Conservation (phyloP, 1,140 invertebrate genomes). For the Caerostris extrusa region DNA sequence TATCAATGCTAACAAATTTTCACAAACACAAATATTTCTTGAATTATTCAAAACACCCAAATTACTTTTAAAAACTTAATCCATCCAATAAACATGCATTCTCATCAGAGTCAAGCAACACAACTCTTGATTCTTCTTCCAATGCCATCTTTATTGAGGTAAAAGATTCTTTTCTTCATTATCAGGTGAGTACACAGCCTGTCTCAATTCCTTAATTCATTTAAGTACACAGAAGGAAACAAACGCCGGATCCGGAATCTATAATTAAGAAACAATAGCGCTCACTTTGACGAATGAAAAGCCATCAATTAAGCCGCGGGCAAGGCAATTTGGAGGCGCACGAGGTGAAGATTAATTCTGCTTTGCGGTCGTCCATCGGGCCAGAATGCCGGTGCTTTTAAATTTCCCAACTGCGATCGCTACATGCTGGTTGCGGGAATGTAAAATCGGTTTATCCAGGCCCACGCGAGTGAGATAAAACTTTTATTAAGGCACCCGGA, state of each 20-base stretch:
- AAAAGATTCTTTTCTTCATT: not conserved
- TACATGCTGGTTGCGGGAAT: not conserved
- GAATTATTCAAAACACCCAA: not conserved
- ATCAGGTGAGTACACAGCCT: not conserved
- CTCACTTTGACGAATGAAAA: not conserved
- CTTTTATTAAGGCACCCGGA: not conserved
- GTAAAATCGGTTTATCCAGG: not conserved
- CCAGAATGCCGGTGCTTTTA: not conserved
- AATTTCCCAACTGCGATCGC: not conserved
- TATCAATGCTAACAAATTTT: too few species aligned
- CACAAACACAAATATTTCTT: not conserved
- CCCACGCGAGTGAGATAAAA: not conserved
- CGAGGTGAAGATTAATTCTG: not conserved
- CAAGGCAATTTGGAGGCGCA: not conserved
- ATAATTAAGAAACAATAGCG: not conserved
- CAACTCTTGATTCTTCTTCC: not conserved
- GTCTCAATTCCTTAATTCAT: not conserved
- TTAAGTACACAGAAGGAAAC: not conserved
- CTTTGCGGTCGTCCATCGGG: not conserved
- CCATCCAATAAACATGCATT: not conserved
- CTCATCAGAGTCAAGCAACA: too few species aligned
- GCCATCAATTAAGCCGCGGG: not conserved
- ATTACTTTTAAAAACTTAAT: not conserved
- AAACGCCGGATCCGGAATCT: not conserved
- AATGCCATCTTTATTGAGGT: accelerated